Evolutionary conservation across 2,113 vertebrate species (phyloP).

Genomic region (Turnix velox): DNA sequence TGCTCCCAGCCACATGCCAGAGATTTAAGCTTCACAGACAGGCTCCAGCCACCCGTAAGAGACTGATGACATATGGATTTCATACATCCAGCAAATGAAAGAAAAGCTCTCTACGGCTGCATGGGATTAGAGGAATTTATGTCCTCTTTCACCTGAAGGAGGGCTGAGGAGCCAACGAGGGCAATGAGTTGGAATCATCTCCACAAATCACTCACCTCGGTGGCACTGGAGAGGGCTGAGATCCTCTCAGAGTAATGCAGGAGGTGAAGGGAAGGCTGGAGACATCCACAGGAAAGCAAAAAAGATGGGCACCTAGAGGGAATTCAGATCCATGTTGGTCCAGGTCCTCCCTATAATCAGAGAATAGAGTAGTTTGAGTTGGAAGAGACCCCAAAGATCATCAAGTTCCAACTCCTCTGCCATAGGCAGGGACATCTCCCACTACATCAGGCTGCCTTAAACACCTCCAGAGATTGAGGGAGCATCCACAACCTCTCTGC

Average conservation of each 20-base stretch:
- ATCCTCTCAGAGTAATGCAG: not conserved
- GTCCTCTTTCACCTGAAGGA: not conserved
- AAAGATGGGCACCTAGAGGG: not conserved
- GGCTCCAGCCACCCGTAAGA: constrained; percentile 6
- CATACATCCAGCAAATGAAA: constrained; percentile 23
- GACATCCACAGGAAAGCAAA: not conserved
- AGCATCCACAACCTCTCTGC: too few relatives aligned
- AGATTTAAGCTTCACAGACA: constrained; percentile 32
- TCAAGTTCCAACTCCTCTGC: too few relatives aligned
- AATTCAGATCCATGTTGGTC: not conserved
- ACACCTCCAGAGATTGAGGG: too few relatives aligned
- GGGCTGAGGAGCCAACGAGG: not conserved
- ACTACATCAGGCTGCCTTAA: too few relatives aligned
- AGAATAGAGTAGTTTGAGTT: too few relatives aligned
- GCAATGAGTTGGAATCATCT: fast-evolving
- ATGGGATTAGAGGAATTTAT: constrained; percentile 17
- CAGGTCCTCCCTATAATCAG: not conserved
- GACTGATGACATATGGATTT: constrained; percentile 55
- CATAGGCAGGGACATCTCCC: too few relatives aligned
- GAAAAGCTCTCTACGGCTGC: not conserved
- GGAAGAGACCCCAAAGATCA: too few relatives aligned
- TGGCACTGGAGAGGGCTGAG: not conserved
- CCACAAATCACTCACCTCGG: not conserved
- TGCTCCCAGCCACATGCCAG: constrained; percentile 36
- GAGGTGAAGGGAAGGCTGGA: not conserved